A percentile compares a stretch with the other conserved stretches of the same genome.
Evolutionary conservation across 2,888 invertebrate genomes (phyloP).

Genomic region (Erebia epiphron): DNA sequence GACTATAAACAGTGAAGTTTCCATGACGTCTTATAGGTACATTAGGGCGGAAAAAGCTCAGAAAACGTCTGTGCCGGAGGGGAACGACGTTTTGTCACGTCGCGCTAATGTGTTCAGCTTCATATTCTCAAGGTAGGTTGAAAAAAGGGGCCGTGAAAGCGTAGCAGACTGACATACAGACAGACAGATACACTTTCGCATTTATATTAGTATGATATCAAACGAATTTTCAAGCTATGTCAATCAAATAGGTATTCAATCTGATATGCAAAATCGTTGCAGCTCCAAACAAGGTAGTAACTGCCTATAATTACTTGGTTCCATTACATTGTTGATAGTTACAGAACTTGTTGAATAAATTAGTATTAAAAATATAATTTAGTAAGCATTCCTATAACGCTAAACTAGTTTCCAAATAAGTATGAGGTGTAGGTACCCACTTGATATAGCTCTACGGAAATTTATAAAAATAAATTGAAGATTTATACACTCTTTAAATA

Average conservation of each 20-base stretch:
- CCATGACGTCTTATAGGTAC: too few species aligned
- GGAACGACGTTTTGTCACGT: too few species aligned
- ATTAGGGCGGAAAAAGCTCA: too few species aligned
- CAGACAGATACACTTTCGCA: too few species aligned
- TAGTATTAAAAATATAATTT: slow-evolving; percentile 13
- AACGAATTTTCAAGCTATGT: too few species aligned
- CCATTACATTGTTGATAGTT: slow-evolving; percentile 12
- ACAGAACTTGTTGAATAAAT: slow-evolving; percentile 10
- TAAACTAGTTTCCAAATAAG: slow-evolving; percentile 4
- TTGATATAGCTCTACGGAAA: slow-evolving; percentile 6
- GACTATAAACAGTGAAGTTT: too few species aligned
- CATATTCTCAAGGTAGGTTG: too few species aligned
- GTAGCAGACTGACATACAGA: too few species aligned
- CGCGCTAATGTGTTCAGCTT: too few species aligned
- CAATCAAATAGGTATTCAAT: neutral
- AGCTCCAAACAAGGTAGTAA: neutral
- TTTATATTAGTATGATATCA: too few species aligned
- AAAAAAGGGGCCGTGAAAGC: too few species aligned
- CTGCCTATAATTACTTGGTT: neutral
- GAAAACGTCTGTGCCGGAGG: too few species aligned
- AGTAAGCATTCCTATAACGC: slow-evolving; percentile 1
- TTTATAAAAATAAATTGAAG: neutral
- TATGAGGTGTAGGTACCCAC: neutral
- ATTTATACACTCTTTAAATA: neutral
- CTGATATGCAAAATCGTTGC: neutral